Evolutionary conservation across 1,140 invertebrate species (phyloP), one percentile per base, ranked within the genome.

Genomic region (Drosophila nikananu): DNA sequence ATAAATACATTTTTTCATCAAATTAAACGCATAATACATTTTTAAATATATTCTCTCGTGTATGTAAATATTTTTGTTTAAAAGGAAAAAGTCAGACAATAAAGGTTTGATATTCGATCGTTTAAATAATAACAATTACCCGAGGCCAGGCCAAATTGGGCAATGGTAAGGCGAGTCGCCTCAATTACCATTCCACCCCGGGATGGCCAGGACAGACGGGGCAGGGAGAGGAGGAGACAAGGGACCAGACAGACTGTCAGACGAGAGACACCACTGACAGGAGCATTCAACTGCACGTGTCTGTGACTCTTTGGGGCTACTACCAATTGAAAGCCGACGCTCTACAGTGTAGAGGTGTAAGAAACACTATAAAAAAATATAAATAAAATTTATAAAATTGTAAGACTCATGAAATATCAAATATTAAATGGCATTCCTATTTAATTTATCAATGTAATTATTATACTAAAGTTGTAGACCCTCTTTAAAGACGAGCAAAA

Each of bases 71-170:
- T 44, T 54, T 66, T 46, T 15, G 10, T 46, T 19, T 42, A 8
- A 30, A 23, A 21, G 2, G 48, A 27, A 2, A 37, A 39, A 49
- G 32, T 12, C 49, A 77, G 48, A 61, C 55, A 68, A 81, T 81
- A 81, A 74, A 32, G 51, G 42, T 60, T 48, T 52, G 49, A 57
- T 60, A 81, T 71, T 68, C 10, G 59, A 72, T 67, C 78, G 49
- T 59, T 75, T 65, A 71, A 86, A 58, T 65, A 71, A 54, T 64
- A 81, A 86, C 82, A 81, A 86, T 86, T 78, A 83, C 73, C 30
- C 44, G 59, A 73, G 37, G 27, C 9, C 39, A 30, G 39, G 42
- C 51, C 55, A 54, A 71, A 77, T 58, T 81, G 60, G 62, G 49
- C 65, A 58, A 52, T 35, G 55, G 46, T 64, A 83, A 75, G 37